Conservation (phyloP, 2,113 vertebrate species). For the Fulica atra region DNA sequence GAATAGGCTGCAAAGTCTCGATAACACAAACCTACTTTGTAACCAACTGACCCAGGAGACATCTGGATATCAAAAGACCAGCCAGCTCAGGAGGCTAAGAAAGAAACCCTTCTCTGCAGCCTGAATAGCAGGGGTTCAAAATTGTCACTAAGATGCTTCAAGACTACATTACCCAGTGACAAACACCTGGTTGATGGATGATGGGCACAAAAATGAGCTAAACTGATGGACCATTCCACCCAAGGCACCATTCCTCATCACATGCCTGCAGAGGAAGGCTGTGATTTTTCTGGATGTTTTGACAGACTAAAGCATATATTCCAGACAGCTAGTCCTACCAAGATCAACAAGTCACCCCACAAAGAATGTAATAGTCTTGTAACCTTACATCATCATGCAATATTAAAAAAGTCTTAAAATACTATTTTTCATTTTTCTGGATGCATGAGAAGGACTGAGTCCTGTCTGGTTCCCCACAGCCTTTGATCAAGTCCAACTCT, state of each 20-base stretch:
- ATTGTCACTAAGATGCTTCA: background rate
- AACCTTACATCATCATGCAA: background rate
- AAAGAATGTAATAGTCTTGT: background rate
- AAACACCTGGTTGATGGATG: background rate
- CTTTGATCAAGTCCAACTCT: background rate
- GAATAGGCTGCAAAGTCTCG: background rate
- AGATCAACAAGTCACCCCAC: background rate
- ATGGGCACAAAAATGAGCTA: background rate
- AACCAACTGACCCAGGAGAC: background rate
- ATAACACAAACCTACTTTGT: background rate
- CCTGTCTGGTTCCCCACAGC: background rate
- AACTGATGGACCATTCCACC: background rate
- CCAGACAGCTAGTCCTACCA: background rate
- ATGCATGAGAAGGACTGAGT: background rate
- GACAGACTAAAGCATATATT: background rate
- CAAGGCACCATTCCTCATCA: background rate
- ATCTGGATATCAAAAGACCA: background rate
- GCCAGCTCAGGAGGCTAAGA: background rate
- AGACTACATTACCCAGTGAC: background rate
- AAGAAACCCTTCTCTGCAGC: background rate
- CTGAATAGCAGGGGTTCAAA: background rate
- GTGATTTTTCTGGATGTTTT: background rate
- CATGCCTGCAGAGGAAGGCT: background rate
- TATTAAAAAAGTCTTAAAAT: background rate
- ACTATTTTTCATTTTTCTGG: background rate